Percentiles rank a stretch among this genome's conserved stretches.
These are phyloP conservation scores for Bujurquina vittata DNA, from an alignment of 2,113 vertebrate species.

Conservation along the genomic window DNA sequence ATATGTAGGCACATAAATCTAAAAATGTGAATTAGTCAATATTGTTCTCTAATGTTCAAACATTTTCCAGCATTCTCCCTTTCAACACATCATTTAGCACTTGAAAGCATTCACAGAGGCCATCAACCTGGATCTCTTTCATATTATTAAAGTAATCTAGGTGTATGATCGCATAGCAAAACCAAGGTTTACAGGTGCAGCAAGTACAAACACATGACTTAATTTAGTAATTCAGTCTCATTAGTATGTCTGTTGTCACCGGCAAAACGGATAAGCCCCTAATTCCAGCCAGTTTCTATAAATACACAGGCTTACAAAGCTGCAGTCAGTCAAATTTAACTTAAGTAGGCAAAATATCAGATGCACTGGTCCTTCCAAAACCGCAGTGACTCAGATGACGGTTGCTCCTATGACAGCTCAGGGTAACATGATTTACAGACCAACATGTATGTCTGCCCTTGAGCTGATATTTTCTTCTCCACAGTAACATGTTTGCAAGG, in stretches of 20 bases:
- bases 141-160: background rate
- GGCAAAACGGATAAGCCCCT: constrained; percentile 3
- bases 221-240: constrained; percentile 6
- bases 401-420: constrained; percentile 53
- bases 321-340: constrained; percentile 43
- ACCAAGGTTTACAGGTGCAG: background rate
- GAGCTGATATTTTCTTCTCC: constrained; percentile 36
- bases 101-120: background rate
- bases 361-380: constrained; percentile 59
- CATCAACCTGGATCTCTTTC: constrained; percentile 4
- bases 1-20: background rate
- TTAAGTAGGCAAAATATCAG: constrained; percentile 48
- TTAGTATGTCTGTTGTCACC: constrained; percentile 18
- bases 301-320: constrained; percentile 31
- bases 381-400: constrained; percentile 58
- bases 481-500: constrained; percentile 24
- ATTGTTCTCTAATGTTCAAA: background rate
- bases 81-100: constrained; percentile 7
- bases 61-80: constrained; percentile 9
- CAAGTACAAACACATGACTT: background rate
- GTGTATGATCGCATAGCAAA: background rate
- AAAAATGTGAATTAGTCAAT: background rate
- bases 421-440: constrained; percentile 69
- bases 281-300: constrained; percentile 19
- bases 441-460: constrained; percentile 64